phyloP scores from a whole-genome alignment of 2,888 invertebrate species.

The Cryptus armator region DNA sequence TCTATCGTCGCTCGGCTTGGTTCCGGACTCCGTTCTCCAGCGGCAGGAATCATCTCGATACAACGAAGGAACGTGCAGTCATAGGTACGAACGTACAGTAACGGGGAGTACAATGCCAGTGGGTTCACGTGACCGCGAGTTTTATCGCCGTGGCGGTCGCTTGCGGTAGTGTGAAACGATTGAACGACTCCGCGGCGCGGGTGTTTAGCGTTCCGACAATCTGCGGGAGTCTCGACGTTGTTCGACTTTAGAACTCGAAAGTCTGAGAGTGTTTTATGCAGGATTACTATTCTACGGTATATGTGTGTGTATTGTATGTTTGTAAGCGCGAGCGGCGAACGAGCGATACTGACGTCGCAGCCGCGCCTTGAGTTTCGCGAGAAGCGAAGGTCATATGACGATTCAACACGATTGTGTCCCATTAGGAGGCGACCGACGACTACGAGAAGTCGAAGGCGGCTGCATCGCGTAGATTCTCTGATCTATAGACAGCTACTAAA shows the following conservation, averaged over 20 bases:
- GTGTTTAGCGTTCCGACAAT: conserved; percentile 61
- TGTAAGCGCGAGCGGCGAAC: conserved; percentile 37
- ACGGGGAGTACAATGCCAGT: conserved; percentile 51
- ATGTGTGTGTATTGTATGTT: background rate
- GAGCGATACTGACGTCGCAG: conserved; percentile 70
- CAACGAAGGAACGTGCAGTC: background rate
- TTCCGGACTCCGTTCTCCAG: background rate
- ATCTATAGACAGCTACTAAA: background rate
- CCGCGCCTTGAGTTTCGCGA: conserved; percentile 71
- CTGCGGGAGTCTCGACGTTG: conserved; percentile 36
- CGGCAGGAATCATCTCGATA: background rate
- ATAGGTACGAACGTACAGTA: background rate
- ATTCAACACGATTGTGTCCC: conserved; percentile 71
- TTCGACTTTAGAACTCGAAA: conserved; percentile 35
- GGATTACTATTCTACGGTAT: conserved; percentile 39
- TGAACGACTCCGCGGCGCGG: conserved; percentile 59
- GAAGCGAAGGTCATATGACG: conserved; percentile 79
- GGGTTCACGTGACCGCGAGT: conserved; percentile 41
- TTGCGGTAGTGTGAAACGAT: conserved; percentile 40
- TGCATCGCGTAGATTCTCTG: conserved; percentile 56
- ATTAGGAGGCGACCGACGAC: conserved; percentile 70
- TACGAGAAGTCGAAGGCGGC: conserved; percentile 60
- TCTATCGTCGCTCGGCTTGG: conserved; percentile 3
- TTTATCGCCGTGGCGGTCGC: conserved; percentile 54
- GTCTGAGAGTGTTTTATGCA: conserved; percentile 40